Evolutionary conservation across 2,888 invertebrate species (phyloP).

Genomic region (Machimus rusticus): DNA sequence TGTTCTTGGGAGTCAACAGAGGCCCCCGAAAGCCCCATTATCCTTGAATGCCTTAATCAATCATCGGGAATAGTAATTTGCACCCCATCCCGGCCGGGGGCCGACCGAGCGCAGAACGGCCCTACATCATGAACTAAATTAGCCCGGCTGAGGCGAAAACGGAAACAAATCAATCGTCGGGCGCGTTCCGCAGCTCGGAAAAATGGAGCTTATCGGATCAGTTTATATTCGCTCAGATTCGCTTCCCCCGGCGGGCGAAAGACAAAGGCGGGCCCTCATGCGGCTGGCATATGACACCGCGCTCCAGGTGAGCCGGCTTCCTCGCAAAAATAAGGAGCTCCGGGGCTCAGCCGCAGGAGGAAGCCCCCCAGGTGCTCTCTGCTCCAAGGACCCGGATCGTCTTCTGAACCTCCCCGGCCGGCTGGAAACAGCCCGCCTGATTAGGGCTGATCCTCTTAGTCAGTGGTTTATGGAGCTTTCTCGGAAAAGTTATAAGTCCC

Average conservation of each 20-base stretch:
- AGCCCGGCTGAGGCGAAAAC: background rate
- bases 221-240: slow-evolving; percentile 20
- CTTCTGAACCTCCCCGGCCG: background rate
- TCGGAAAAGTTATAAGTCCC: slow-evolving; percentile 7
- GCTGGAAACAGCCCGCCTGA: background rate
- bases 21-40: background rate
- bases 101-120: background rate
- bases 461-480: slow-evolving; percentile 27
- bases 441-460: slow-evolving; percentile 27
- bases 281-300: slow-evolving; percentile 6
- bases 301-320: background rate
- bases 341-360: background rate
- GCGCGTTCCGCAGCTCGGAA: background rate
- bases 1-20: slow-evolving; percentile 6
- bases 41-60: slow-evolving; percentile 22
- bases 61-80: slow-evolving; percentile 16
- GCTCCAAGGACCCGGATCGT: background rate
- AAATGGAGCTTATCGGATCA: background rate
- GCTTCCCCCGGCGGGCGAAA: background rate
- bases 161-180: slow-evolving; percentile 28
- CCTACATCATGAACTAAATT: slow-evolving; percentile 5
- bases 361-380: background rate
- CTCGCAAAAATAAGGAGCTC: background rate
- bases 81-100: background rate
- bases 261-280: background rate